Conservation (phyloP, 2,797 vertebrate genomes). For the Myotis planiceps region DNA sequence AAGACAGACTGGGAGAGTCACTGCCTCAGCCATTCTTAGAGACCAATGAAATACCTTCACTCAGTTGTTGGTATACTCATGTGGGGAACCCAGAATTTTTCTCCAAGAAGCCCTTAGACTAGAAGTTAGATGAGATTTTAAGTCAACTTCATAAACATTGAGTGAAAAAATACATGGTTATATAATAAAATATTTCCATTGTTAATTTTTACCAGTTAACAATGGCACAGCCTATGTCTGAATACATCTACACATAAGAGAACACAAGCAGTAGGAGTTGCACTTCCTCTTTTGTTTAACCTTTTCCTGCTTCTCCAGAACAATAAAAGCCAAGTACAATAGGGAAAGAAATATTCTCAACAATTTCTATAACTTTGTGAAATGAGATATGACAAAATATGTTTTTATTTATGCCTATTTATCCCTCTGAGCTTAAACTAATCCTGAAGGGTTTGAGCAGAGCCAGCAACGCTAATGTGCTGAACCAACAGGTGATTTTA, state of each 20-base stretch:
- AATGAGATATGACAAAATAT: constrained; percentile 20
- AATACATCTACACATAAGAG: neutral
- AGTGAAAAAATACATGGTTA: neutral
- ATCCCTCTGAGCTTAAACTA: constrained; percentile 52
- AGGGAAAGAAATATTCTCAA: constrained; percentile 6
- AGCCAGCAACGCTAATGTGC: neutral
- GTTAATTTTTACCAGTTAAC: constrained; percentile 10
- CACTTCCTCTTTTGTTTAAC: neutral
- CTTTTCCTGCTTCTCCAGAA: constrained; percentile 12
- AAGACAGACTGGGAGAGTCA: neutral
- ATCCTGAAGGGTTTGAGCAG: constrained; percentile 42
- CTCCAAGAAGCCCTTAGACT: neutral
- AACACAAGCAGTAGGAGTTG: neutral
- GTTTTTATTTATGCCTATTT: constrained; percentile 59
- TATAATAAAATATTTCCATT: neutral
- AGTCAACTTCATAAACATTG: neutral
- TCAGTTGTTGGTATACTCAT: neutral
- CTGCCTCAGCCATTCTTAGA: neutral
- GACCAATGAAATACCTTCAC: neutral
- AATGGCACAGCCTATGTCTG: neutral
- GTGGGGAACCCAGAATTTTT: neutral
- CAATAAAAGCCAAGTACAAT: neutral
- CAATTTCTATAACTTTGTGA: constrained; percentile 25
- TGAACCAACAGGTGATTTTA: constrained; percentile 57
- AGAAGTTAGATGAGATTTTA: neutral